Base-by-base conservation (phyloP, 2,888 invertebrate genomes). In the Sesia bembeciformis region DNA sequence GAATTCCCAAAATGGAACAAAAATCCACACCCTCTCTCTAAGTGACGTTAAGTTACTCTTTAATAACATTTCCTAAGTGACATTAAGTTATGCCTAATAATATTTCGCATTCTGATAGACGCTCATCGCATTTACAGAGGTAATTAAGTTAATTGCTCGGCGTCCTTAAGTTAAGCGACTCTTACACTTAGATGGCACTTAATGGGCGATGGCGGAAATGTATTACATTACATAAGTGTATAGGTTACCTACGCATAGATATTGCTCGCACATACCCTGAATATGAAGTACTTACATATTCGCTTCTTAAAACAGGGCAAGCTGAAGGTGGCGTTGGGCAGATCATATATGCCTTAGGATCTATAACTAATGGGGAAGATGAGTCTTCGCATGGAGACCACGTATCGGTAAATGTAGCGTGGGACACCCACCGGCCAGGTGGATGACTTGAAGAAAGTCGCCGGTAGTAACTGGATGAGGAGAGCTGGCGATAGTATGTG, bases 81-180 rank as follows among this genome's bases (percentile, higher is more conserved):
- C 46, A 23, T 46, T 46, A 46, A 46, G 50, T 46, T 46, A 46
- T 46, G 46, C 46, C 41, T 54, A 52, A 61, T 67, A 66, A 72
- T 70, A 74, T 72, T 72, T 72, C 66, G 65, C 74, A 70, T 72
- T 74, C 71, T 76, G 72, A 76, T 74, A 70, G 71, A 72, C 74
- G 68, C 65, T 76, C 72, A 70, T 71, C 70, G 70, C 70, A 54
- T 72, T 76, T 76, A 78, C 78, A 74, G 76, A 74, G 74, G 74
- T 76, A 79, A 83, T 82, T 81, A 77, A 65, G 59, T 64, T 76
- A 84, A 83, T 81, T 80, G 74, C 71, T 67, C 59, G 58, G 58
- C 69, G 68, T 67, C 67, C 67, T 72, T 68, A 72, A 72, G 66
- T 71, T 64, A 65, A 68, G 71, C 67, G 73, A 68, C 68, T 71